phyloP scores from a whole-genome alignment of 1,140 invertebrate species.

The Apolygus lucorum region DNA sequence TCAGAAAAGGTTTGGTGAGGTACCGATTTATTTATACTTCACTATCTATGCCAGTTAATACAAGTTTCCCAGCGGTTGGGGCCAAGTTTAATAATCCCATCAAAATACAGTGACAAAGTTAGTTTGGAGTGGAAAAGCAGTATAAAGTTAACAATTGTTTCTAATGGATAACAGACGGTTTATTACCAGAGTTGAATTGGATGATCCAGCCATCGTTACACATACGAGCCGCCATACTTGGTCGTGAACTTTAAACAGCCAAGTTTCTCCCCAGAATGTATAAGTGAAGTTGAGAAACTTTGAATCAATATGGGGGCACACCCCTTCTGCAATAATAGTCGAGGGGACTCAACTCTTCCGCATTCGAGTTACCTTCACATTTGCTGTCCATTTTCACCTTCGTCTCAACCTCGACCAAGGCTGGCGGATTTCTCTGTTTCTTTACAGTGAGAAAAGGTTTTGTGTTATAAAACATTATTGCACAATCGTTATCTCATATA shows the following conservation, averaged over 20 bases:
- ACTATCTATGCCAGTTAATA: too few species aligned
- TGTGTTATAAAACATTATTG: too few species aligned
- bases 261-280: conserved; percentile 18
- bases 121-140: conserved; percentile 2
- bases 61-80: too few species aligned
- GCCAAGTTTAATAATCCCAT: conserved; percentile 18
- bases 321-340: not conserved
- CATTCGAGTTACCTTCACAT: conserved; percentile 8
- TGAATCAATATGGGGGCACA: conserved; percentile 7
- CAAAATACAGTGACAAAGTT: not conserved
- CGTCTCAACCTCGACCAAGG: not conserved
- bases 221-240: not conserved
- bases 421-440: not conserved
- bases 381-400: conserved; percentile 2
- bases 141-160: conserved; percentile 20
- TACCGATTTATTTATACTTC: too few species aligned
- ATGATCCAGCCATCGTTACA: not conserved
- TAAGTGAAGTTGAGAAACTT: conserved; percentile 7
- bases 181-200: not conserved
- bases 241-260: conserved; percentile 12
- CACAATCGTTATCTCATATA: too few species aligned
- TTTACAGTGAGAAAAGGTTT: too few species aligned
- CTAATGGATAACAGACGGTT: conserved; percentile 11
- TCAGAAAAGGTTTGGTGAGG: too few species aligned
- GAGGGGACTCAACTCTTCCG: not conserved